Conservation (phyloP, 2,888 invertebrate genomes). For the Meloe dianella region DNA sequence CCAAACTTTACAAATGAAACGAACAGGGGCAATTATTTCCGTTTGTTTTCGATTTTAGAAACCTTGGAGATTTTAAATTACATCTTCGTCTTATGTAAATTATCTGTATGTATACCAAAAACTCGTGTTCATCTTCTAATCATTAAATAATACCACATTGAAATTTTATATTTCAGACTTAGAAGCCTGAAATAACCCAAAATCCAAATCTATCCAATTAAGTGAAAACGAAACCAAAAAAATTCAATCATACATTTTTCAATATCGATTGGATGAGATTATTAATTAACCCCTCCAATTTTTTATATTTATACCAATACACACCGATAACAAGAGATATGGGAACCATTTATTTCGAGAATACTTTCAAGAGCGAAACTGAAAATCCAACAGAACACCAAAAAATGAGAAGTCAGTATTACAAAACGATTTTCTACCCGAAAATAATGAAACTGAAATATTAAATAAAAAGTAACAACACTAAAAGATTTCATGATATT, state of each 20-base stretch:
- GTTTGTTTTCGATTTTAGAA: background rate
- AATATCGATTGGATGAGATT: background rate
- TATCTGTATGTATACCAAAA: background rate
- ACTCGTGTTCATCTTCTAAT: background rate
- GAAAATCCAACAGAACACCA: background rate
- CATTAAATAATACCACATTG: background rate
- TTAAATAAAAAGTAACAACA: background rate
- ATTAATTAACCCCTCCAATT: too few species aligned
- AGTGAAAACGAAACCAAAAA: background rate
- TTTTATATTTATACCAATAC: background rate
- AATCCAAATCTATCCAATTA: constrained; percentile 6
- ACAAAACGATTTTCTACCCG: background rate
- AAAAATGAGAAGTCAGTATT: background rate
- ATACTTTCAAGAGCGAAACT: background rate
- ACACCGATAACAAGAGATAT: too few species aligned
- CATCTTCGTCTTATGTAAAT: background rate
- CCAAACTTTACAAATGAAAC: background rate
- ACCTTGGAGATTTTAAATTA: background rate
- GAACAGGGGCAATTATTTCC: too few species aligned
- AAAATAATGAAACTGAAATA: background rate
- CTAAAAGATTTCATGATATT: background rate
- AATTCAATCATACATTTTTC: background rate
- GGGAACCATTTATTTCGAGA: background rate
- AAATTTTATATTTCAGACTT: background rate
- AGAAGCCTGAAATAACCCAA: background rate